Evolutionary conservation across 2,888 invertebrate species (phyloP).

Genomic region (Hypena proboscidalis): DNA sequence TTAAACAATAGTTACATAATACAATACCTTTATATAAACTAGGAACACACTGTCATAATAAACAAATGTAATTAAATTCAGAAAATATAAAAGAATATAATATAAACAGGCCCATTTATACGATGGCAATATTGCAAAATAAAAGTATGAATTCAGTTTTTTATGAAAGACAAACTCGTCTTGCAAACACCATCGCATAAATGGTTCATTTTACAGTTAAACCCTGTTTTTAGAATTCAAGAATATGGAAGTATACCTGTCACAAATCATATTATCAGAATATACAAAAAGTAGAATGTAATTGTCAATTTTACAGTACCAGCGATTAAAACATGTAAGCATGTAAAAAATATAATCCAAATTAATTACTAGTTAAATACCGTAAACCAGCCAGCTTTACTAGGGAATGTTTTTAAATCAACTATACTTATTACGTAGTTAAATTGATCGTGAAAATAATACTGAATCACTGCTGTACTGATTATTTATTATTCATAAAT

Average conservation of each 20-base stretch:
- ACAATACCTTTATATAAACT: slow-evolving; percentile 9
- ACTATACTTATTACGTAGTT: background rate
- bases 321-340: too few species aligned
- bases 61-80: background rate
- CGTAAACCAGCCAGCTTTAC: too few species aligned
- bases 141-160: too few species aligned
- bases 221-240: slow-evolving; percentile 28
- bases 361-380: too few species aligned
- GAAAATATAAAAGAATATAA: background rate
- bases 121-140: too few species aligned
- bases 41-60: background rate
- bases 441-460: slow-evolving; percentile 19
- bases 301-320: too few species aligned
- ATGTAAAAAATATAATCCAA: too few species aligned
- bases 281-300: too few species aligned
- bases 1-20: slow-evolving; percentile 10
- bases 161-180: background rate
- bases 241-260: slow-evolving; percentile 2
- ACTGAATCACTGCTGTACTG: slow-evolving; percentile 14
- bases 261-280: slow-evolving; percentile 7
- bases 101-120: too few species aligned
- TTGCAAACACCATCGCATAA: slow-evolving; percentile 8
- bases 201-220: slow-evolving; percentile 6
- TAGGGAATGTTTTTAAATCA: too few species aligned
- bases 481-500: slow-evolving; percentile 5